Conservation (phyloP, 2,888 invertebrate genomes). For the Oscheius sp. region DNA sequence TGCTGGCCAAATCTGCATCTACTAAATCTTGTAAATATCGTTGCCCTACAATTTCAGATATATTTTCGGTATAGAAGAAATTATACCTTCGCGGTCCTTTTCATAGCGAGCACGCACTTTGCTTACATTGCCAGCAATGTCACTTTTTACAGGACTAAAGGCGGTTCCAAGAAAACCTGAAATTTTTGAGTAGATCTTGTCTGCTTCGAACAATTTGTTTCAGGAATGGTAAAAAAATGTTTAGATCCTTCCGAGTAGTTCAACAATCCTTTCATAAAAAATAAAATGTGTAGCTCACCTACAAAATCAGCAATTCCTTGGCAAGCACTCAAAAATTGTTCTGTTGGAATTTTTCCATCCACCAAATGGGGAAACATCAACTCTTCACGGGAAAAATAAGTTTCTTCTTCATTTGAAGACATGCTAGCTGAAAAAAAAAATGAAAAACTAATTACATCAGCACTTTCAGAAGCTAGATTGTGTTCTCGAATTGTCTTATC, state of each 20-base stretch:
- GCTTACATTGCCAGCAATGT: conserved; percentile 70
- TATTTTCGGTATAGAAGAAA: not conserved
- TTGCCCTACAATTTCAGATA: conserved; percentile 39
- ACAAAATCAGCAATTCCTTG: conserved; percentile 72
- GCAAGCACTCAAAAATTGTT: conserved; percentile 70
- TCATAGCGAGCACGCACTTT: conserved; percentile 64
- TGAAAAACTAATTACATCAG: not conserved
- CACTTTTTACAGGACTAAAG: conserved; percentile 65
- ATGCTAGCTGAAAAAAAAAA: not conserved
- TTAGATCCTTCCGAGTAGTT: no score
- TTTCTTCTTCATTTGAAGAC: conserved; percentile 48
- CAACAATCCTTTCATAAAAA: not conserved
- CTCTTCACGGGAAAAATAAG: conserved; percentile 63
- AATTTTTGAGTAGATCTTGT: conserved; percentile 1
- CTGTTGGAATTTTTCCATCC: conserved; percentile 67
- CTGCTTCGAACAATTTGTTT: not conserved
- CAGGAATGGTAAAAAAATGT: no score
- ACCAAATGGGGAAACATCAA: conserved; percentile 69
- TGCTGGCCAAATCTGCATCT: conserved; percentile 65
- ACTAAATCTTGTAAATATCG: conserved; percentile 65
- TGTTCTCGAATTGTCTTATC: not conserved
- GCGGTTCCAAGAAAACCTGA: conserved; percentile 68
- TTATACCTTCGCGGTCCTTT: conserved; percentile 51
- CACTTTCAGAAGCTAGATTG: not conserved
- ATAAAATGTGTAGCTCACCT: conserved; percentile 48